Evolutionary conservation across 2,113 vertebrate genomes (phyloP).

Genomic region (Protobothrops flavoviridis): DNA sequence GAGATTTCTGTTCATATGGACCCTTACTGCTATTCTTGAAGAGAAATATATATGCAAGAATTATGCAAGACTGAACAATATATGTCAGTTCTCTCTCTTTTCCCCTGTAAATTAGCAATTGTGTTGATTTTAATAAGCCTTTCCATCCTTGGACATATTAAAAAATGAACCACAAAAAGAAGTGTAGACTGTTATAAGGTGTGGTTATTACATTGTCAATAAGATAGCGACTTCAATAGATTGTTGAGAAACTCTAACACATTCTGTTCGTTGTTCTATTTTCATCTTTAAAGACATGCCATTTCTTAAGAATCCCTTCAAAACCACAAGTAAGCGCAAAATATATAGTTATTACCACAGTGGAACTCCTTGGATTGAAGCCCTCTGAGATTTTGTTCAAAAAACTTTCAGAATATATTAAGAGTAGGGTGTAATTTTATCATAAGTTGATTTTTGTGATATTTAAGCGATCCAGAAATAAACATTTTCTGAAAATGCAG

Average conservation of each 20-base stretch:
- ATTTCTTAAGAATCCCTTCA: neutral
- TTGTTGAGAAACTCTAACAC: neutral
- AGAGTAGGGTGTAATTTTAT: neutral
- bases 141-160: conserved; percentile 9
- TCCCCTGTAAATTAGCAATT: neutral
- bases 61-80: neutral
- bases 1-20: neutral
- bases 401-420: neutral
- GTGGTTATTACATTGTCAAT: conserved; percentile 1
- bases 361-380: neutral
- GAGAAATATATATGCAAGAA: neutral
- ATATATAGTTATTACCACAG: neutral
- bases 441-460: neutral
- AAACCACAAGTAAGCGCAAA: neutral
- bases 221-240: neutral
- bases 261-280: neutral
- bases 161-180: neutral
- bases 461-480: neutral
- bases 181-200: neutral
- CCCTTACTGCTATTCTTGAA: neutral
- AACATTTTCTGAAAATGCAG: neutral
- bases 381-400: neutral
- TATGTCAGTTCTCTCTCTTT: neutral
- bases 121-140: neutral
- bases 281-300: conserved; percentile 4